Evolutionary conservation across 2,797 vertebrate species (phyloP).

Genomic region (Sebastes oblongus): DNA sequence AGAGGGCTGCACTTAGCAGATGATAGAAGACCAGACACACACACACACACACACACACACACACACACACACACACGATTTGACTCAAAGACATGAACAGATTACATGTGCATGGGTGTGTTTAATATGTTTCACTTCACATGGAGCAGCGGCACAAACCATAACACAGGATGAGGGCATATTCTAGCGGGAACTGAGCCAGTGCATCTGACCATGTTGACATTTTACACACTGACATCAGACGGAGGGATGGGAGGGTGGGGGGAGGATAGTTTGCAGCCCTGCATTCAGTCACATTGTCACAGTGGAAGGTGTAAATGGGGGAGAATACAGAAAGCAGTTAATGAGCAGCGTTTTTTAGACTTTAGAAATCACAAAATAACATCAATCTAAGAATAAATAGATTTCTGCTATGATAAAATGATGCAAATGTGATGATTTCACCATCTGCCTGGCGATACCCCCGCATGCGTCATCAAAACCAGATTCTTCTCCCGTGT

Average conservation of each 20-base stretch:
- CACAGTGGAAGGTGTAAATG: conserved; percentile 33
- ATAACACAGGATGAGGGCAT: conserved; percentile 67
- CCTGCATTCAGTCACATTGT: conserved; percentile 41
- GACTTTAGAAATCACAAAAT: background rate
- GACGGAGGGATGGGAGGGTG: background rate
- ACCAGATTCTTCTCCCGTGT: conserved; percentile 22
- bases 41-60: conserved; percentile 7
- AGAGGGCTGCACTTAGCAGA: conserved; percentile 19
- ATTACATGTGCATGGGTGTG: conserved; percentile 76
- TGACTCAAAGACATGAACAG: conserved; percentile 63
- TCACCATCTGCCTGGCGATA: conserved; percentile 9
- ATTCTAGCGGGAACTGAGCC: conserved; percentile 66
- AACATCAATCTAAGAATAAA: background rate
- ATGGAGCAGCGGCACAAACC: conserved; percentile 52
- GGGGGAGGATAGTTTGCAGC: conserved; percentile 36
- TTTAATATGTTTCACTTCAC: conserved; percentile 73
- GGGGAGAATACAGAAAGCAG: background rate
- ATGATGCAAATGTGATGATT: conserved; percentile 2
- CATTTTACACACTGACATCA: conserved; percentile 74
- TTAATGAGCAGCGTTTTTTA: background rate
- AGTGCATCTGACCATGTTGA: conserved; percentile 75
- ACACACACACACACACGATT: conserved; percentile 18
- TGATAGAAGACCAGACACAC: conserved; percentile 15
- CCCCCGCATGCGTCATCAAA: conserved; percentile 37
- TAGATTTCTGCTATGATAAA: background rate